Base-by-base conservation (phyloP, 2,888 invertebrate species). In the Coenonympha arcania region DNA sequence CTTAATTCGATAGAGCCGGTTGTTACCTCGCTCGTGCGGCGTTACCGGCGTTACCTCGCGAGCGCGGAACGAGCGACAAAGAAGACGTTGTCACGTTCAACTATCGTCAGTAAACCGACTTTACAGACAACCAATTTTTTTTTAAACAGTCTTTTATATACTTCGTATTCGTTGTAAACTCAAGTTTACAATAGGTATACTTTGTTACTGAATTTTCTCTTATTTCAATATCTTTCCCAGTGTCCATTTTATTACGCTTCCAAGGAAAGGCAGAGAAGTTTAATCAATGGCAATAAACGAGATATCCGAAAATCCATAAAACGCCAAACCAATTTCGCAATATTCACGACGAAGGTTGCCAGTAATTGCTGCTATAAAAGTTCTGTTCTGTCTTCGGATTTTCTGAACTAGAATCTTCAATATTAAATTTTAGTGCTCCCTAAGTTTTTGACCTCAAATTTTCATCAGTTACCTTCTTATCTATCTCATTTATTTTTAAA, bases 321-420 rank as follows among this genome's bases (percentile, higher is more conserved):
- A 76, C 69, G 67, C 68, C 65, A 72, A 76, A 73, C 73, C 80
- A 79, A 81, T 83, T 76, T 73, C 69, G 71, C 67, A 69, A 73
- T 79, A 79, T 76, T 71, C 64, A 66, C 74, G 74, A 79, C 77
- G 80, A 81, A 76, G 77, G 79, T 72, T 79, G 56, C 55, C 60
- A 74, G 81, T 79, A 81, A 85, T 84, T 79, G 83, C 72, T 54
- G 62, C 72, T 65, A 77, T 85, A 82, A 85, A 84, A 61, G 78
- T 71, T 79, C 76, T 81, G 77, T 77, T 79, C 76, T 81, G 77
- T 77, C 77, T 71, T 71, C 70, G 65, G 67, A 77, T 75, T 70
- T 50, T 70, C 69, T 64, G 66, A 55, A 54, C 52, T 54, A 49
- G 49, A 67, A 69, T 58, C 66, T 59, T 55, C 69, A 71, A 69